A percentile compares a stretch with the other conserved stretches of the same genome.
These are phyloP conservation scores for Eurytoma californica DNA, from an alignment of 2,888 invertebrate genomes.

Conservation along the genomic window DNA sequence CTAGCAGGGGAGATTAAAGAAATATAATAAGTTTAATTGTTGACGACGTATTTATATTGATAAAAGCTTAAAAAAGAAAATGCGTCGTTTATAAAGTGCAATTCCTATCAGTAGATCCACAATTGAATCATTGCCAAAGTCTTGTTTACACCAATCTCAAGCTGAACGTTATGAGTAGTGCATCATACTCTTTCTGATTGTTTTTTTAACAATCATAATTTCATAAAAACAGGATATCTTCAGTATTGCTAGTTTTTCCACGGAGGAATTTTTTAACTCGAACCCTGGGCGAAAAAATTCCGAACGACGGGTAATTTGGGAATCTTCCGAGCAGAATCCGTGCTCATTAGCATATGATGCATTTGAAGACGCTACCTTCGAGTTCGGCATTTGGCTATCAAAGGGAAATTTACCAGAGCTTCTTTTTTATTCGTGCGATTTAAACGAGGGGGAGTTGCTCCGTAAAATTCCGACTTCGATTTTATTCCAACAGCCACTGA, in stretches of 20 bases:
- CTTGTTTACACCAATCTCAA: background rate
- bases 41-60: too few species aligned
- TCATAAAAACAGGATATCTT: too few species aligned
- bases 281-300: background rate
- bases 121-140: too few species aligned
- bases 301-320: background rate
- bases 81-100: too few species aligned
- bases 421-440: background rate
- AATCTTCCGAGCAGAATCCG: background rate
- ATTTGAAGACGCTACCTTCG: background rate
- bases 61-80: too few species aligned
- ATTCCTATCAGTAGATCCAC: too few species aligned
- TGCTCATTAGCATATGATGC: background rate
- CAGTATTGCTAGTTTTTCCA: background rate
- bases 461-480: background rate
- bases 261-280: background rate
- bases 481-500: background rate
- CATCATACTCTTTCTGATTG: background rate
- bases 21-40: too few species aligned
- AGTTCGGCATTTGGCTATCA: background rate
- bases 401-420: background rate
- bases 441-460: background rate
- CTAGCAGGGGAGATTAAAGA: too few species aligned
- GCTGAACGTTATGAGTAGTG: background rate
- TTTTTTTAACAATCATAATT: too few species aligned